A percentile compares a stretch with the other conserved stretches of the same genome.
Evolutionary conservation across 2,888 invertebrate genomes (phyloP).

Genomic region (Axea sp.): DNA sequence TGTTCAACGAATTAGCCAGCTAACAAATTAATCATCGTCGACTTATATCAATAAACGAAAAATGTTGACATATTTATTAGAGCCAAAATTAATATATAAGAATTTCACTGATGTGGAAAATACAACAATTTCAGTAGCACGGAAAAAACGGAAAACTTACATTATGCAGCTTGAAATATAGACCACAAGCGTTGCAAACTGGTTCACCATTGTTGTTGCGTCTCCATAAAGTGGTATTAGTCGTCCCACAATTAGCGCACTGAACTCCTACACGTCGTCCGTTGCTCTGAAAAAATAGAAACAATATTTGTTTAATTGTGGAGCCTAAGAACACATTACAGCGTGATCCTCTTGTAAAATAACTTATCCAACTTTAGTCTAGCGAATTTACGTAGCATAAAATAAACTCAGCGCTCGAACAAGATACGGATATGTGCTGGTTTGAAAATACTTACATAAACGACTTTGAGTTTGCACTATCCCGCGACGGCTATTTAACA

Average conservation of each 20-base stretch:
- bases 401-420: slow-evolving; percentile 25
- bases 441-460: too few species aligned
- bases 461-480: slow-evolving; percentile 43
- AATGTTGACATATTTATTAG: too few species aligned
- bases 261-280: slow-evolving; percentile 83
- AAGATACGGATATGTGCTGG: too few species aligned
- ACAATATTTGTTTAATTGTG: slow-evolving; percentile 20
- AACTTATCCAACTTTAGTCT: slow-evolving; percentile 34
- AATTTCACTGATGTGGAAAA: too few species aligned
- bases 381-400: slow-evolving; percentile 29
- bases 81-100: too few species aligned
- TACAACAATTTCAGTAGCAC: too few species aligned
- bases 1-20: slow-evolving; percentile 5
- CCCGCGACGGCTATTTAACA: slow-evolving; percentile 60
- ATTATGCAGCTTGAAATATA: slow-evolving; percentile 92
- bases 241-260: slow-evolving; percentile 88
- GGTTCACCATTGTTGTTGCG: slow-evolving; percentile 99
- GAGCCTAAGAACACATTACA: slow-evolving; percentile 20
- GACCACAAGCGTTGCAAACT: slow-evolving; percentile 99
- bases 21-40: slow-evolving; percentile 5
- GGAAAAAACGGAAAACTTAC: slow-evolving; percentile 74
- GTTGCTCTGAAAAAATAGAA: slow-evolving; percentile 67
- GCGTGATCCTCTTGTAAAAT: slow-evolving; percentile 47
- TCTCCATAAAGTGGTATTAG: slow-evolving; percentile 96
- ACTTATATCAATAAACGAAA: too few species aligned